Evolutionary conservation across 2,797 vertebrate genomes (phyloP).

Genomic region (Eurystomus glaucurus): DNA sequence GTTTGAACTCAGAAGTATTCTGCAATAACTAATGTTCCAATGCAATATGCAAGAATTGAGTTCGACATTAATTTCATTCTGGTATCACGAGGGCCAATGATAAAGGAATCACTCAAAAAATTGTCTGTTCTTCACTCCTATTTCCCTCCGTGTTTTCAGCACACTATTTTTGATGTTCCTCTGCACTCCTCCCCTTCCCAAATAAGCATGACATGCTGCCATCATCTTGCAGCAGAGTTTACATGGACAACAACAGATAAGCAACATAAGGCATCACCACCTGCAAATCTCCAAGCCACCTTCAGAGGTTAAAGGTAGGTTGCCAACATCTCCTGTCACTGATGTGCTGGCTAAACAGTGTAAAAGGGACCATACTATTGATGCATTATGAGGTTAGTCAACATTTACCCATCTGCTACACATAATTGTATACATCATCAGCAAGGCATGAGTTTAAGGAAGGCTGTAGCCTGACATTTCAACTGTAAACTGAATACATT

Average conservation of each 20-base stretch:
- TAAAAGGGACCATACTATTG: background rate
- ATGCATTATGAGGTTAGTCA: background rate
- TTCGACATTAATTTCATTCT: background rate
- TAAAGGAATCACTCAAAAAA: background rate
- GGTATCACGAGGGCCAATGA: background rate
- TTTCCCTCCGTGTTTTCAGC: background rate
- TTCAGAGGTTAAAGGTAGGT: background rate
- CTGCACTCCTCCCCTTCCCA: background rate
- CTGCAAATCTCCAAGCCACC: background rate
- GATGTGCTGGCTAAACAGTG: background rate
- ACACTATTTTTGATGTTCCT: background rate
- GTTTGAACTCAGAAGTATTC: background rate
- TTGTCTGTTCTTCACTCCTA: background rate
- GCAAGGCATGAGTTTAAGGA: background rate
- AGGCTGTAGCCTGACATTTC: background rate
- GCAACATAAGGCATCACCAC: background rate
- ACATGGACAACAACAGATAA: background rate
- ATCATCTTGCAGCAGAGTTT: background rate
- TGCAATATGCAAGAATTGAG: background rate
- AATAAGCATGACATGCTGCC: background rate
- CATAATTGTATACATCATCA: background rate
- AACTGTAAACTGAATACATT: background rate
- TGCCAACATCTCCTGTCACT: background rate
- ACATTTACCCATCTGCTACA: background rate
- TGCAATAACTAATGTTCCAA: background rate